phyloP scores from a whole-genome alignment of 2,888 invertebrate species.

The Nebria brevicollis region DNA sequence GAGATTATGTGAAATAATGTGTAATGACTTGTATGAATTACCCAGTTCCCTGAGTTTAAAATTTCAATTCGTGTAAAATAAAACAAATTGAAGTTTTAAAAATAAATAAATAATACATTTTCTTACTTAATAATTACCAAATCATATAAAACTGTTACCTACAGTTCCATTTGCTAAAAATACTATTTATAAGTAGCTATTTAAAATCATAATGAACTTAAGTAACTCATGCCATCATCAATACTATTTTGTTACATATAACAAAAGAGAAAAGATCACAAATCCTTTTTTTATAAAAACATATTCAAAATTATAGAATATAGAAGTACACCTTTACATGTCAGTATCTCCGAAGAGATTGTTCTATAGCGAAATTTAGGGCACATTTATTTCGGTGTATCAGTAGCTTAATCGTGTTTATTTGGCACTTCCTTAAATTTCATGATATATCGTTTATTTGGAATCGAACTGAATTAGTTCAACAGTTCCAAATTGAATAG shows the following conservation, averaged over 20 bases:
- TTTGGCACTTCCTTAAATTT: too few relatives aligned
- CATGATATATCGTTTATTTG: too few relatives aligned
- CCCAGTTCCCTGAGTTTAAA: background rate
- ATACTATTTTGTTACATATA: background rate
- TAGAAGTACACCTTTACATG: too few relatives aligned
- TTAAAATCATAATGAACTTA: background rate
- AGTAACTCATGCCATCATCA: background rate
- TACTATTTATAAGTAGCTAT: background rate
- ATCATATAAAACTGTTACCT: background rate
- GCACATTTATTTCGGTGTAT: too few relatives aligned
- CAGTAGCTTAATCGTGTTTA: too few relatives aligned
- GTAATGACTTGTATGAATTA: background rate
- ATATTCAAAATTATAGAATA: too few relatives aligned
- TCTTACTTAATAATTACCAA: background rate
- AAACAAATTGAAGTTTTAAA: background rate
- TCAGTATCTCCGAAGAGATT: too few relatives aligned
- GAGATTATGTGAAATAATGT: background rate
- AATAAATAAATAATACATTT: background rate
- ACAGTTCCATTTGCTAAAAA: background rate
- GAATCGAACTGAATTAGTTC: too few relatives aligned
- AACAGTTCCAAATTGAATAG: too few relatives aligned
- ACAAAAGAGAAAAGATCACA: background rate
- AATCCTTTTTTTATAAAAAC: too few relatives aligned
- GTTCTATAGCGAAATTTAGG: too few relatives aligned
- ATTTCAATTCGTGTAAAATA: background rate